Evolutionary conservation across 2,113 vertebrate species (phyloP).

Genomic region (Aleadryas rufinucha): DNA sequence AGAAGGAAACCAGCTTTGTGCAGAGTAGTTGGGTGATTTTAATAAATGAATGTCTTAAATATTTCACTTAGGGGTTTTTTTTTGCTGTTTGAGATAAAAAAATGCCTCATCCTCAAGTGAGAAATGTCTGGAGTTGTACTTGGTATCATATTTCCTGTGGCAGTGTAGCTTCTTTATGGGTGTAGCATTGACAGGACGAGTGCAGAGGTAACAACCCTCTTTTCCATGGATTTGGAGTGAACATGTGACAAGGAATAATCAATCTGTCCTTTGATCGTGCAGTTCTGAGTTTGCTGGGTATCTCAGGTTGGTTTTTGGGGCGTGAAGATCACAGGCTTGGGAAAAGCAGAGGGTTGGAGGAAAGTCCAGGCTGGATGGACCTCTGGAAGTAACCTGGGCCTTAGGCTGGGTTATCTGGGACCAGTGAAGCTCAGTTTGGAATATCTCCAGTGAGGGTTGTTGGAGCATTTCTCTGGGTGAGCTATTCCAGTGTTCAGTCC

Average conservation of each 20-base stretch:
- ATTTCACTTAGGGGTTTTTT: not conserved
- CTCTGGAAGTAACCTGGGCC: not conserved
- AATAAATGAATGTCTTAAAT: slow-evolving; percentile 41
- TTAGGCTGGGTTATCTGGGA: not conserved
- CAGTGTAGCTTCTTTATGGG: not conserved
- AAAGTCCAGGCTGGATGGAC: not conserved
- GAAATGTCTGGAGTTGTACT: not conserved
- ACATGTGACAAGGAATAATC: not conserved
- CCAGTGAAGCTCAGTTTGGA: not conserved
- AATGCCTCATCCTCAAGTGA: not conserved
- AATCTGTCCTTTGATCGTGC: not conserved
- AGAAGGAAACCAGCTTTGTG: slow-evolving; percentile 12
- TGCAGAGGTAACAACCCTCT: not conserved
- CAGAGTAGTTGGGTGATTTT: slow-evolving; percentile 28
- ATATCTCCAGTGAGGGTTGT: not conserved
- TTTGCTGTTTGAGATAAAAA: slow-evolving; percentile 1
- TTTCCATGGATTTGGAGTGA: not conserved
- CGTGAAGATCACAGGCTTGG: not conserved
- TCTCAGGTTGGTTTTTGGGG: not conserved
- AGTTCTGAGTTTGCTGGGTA: not conserved
- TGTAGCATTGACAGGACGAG: not conserved
- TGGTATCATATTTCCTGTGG: not conserved
- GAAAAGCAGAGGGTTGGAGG: not conserved
- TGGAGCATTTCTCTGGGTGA: not conserved
- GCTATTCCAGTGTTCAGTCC: not conserved